phyloP scores from a whole-genome alignment of 2,888 invertebrate genomes.

The Disparrhopalites patrizii region DNA sequence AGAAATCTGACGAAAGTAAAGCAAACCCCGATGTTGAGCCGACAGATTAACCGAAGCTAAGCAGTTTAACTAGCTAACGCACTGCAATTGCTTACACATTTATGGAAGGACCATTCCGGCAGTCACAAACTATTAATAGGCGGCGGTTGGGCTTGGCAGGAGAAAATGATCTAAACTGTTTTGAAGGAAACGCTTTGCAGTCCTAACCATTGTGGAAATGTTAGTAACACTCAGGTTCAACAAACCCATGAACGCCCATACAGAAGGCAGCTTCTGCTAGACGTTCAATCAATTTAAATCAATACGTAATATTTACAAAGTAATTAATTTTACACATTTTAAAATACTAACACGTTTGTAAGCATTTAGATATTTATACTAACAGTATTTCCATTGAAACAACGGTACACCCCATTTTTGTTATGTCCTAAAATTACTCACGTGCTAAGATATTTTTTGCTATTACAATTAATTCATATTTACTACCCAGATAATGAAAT shows the following conservation, averaged over 20 bases:
- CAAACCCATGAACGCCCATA: not conserved
- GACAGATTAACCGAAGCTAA: not conserved
- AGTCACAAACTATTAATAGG: slow-evolving; percentile 1
- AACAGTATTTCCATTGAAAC: not conserved
- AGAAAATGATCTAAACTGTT: not conserved
- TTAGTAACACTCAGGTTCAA: not conserved
- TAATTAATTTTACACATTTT: not conserved
- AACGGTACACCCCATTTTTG: not conserved
- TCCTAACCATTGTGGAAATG: not conserved
- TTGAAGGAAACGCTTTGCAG: not conserved
- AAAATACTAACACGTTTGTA: not conserved
- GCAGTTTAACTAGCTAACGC: not conserved
- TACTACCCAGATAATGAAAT: not conserved
- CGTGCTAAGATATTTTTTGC: not conserved
- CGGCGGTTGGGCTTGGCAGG: not conserved
- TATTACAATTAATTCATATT: not conserved
- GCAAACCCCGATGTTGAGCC: not conserved
- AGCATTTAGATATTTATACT: too few species aligned
- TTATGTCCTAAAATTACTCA: not conserved
- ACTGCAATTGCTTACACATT: too few species aligned
- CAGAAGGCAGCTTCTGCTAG: not conserved
- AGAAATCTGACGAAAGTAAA: too few species aligned
- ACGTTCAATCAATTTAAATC: not conserved
- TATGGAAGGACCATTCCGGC: not conserved
- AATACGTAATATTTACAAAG: not conserved